Percentiles rank a stretch among this genome's conserved stretches.
These are phyloP conservation scores for Channa striata DNA, from an alignment of 2,797 vertebrate species.

Conservation along the genomic window DNA sequence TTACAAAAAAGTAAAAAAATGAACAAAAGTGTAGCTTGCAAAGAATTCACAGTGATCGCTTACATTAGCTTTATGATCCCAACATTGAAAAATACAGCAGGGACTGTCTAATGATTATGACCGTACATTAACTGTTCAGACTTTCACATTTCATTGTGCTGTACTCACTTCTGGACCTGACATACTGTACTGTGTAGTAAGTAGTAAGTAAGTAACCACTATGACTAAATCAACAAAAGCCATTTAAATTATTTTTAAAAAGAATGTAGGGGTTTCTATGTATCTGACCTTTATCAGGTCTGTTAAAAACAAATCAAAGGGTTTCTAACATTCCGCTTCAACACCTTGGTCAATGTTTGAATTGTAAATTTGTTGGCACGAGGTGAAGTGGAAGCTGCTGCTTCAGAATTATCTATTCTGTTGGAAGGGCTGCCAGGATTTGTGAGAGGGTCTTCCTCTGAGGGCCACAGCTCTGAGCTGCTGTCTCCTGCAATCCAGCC, in stretches of 20 bases:
- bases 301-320: slow-evolving; percentile 74
- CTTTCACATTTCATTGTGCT: not conserved
- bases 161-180: not conserved
- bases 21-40: too few relatives aligned
- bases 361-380: slow-evolving; percentile 86
- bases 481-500: slow-evolving; percentile 78
- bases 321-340: slow-evolving; percentile 77
- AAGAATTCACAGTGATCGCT: too few relatives aligned
- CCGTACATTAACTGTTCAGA: not conserved
- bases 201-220: not conserved
- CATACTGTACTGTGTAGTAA: not conserved
- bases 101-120: not conserved
- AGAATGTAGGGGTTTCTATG: slow-evolving; percentile 29
- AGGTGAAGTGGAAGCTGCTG: slow-evolving; percentile 75
- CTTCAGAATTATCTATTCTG: slow-evolving; percentile 85
- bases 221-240: slow-evolving; percentile 17
- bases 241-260: slow-evolving; percentile 39
- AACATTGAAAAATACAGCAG: too few relatives aligned
- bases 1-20: too few relatives aligned
- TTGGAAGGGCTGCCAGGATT: slow-evolving; percentile 85
- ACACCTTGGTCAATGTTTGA: slow-evolving; percentile 82
- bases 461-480: slow-evolving; percentile 63
- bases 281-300: slow-evolving; percentile 67
- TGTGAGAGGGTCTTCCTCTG: slow-evolving; percentile 77
- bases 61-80: too few relatives aligned